These are phyloP conservation scores for Trematomus bernacchii DNA, from an alignment of 2,797 vertebrate species.

Conservation along the genomic window DNA sequence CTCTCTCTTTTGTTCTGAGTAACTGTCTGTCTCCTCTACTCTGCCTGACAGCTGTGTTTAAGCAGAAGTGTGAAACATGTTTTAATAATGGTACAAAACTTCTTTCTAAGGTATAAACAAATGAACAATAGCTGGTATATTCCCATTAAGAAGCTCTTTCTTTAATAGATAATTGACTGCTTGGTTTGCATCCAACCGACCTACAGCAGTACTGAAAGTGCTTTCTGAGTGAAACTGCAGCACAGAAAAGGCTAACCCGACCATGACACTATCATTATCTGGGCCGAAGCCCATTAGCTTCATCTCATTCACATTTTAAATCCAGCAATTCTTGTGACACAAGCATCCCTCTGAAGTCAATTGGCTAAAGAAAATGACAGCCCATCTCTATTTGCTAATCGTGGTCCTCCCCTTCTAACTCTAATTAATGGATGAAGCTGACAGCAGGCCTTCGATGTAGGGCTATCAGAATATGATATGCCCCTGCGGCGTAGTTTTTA, in stretches of 20 bases:
- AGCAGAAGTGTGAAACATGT: conserved; percentile 10
- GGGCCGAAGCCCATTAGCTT: conserved; percentile 23
- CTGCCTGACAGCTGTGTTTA: conserved; percentile 15
- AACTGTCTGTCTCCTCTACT: conserved; percentile 13
- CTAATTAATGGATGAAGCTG: conserved; percentile 64
- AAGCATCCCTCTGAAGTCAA: conserved; percentile 40
- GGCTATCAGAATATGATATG: conserved; percentile 55
- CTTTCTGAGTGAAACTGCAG: conserved; percentile 15
- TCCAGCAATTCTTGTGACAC: conserved; percentile 34
- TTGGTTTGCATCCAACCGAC: conserved; percentile 8
- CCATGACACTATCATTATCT: conserved; percentile 48
- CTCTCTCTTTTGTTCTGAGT: conserved; percentile 19
- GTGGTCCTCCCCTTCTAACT: conserved; percentile 29
- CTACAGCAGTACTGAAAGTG: background rate
- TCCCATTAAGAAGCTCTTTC: conserved; percentile 5
- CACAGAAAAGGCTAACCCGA: conserved; percentile 17
- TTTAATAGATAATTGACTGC: conserved; percentile 22
- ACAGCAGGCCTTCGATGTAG: conserved; percentile 57
- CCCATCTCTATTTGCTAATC: conserved; percentile 42
- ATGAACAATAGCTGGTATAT: background rate
- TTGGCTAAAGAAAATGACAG: conserved; percentile 46
- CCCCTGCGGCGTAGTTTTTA: conserved; percentile 53
- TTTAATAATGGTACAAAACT: conserved; percentile 17
- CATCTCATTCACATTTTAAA: conserved; percentile 44
- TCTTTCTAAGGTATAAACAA: conserved; percentile 8